phyloP scores from a whole-genome alignment of 30 jellyfish, hydroid and myxozoan species.

The Calvadosia cruxmelitensis region DNA sequence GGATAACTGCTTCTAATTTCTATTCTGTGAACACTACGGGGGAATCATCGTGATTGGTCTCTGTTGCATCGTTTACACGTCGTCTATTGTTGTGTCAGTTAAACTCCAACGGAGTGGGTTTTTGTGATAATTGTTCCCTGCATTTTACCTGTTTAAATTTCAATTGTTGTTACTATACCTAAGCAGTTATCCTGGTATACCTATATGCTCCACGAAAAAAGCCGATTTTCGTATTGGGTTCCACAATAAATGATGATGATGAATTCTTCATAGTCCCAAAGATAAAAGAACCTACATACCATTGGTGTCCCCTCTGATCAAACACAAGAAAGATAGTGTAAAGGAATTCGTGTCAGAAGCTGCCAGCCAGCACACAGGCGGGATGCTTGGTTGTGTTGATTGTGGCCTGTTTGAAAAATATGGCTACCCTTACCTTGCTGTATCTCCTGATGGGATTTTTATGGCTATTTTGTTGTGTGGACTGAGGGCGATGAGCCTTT shows the following conservation, averaged over 20 bases:
- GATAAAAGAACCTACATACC: not conserved
- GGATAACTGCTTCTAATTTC: constrained; percentile 26
- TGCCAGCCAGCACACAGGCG: constrained; percentile 5
- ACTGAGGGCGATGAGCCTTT: constrained; percentile 4
- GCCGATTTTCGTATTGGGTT: no score
- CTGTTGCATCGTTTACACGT: no score
- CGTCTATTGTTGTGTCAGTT: no score
- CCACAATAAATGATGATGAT: no score
- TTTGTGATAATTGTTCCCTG: no score
- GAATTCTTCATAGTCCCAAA: constrained; percentile 7
- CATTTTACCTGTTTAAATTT: no score
- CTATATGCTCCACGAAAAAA: no score
- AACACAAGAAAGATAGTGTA: constrained; percentile 8
- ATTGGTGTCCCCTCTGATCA: not conserved
- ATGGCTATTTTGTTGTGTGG: constrained; percentile 32
- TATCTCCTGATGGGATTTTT: constrained; percentile 13
- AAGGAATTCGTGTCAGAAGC: not conserved
- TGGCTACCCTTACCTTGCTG: constrained; percentile 10
- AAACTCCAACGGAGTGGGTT: no score
- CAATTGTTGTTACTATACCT: no score
- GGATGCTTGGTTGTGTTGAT: not conserved
- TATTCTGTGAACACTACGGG: constrained; percentile 7
- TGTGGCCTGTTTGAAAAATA: constrained; percentile 10
- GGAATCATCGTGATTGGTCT: not conserved
- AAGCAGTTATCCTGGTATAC: no score